Base-by-base conservation (phyloP, 2,888 invertebrate genomes). In the Drosophila recens region DNA sequence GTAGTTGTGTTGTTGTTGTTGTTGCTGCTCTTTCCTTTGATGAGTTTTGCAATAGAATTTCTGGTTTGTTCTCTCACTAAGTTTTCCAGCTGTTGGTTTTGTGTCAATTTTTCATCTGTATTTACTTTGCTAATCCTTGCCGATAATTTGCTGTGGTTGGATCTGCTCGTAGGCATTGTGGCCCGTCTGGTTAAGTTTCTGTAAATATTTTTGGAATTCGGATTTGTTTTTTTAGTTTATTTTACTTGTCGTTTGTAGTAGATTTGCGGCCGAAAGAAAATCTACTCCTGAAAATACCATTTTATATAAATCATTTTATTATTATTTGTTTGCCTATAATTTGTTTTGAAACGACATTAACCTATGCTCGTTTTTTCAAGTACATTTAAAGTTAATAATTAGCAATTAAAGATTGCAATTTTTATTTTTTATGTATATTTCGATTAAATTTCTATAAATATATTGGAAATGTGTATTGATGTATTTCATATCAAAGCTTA, bases 71-170 rank as follows among this genome's bases (percentile, higher is more conserved):
- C 27, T 63, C 51, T 54, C 34, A 43, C 34, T 48, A n/a, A 59
- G 30, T 53, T 63, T 65, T 15, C 42, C 53, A 57, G 54, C 71
- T 59, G 58, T 40, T 59, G 23, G 48, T 48, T 48, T 48, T 61
- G 40, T 66, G 58, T 65, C 56, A 65, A 64, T 79, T 70, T 66
- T 82, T 70, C 64, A 79, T 73, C 68, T 66, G 69, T 79, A 70
- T 80, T 82, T 73, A 56, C 66, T 75, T 65, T 71, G 53, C 73
- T 70, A 79, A 80, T 80, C 73, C 80, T 67, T 63, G 70, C 62
- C 62, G 64, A 73, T 80, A 73, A 80, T 80, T 82, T 80, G 45
- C 36, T 71, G 75, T 68, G 59, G 64, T 66, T 67, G 57, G 23
- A n/a, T 34, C 27, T 36, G 13, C n/a, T 17, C 23, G 17, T n/a